Conservation (phyloP, 2,888 invertebrate species). For the Eristalis tenax region DNA sequence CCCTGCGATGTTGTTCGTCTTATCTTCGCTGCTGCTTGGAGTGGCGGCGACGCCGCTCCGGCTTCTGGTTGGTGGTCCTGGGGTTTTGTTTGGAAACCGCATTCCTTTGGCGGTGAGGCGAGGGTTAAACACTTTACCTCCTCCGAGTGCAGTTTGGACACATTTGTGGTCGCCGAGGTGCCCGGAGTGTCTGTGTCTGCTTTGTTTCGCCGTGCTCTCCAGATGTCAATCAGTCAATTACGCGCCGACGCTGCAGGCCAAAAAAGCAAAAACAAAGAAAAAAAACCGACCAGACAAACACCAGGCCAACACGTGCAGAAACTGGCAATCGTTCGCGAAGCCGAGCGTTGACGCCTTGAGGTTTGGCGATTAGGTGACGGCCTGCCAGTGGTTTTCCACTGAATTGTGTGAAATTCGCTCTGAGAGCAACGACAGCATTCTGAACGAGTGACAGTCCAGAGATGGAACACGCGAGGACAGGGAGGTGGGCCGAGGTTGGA, state of each 20-base stretch:
- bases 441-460: not conserved
- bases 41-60: not conserved
- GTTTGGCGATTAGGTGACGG: conserved; percentile 25
- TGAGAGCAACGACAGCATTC: not conserved
- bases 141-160: conserved; percentile 16
- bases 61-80: conserved; percentile 51
- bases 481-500: conserved; percentile 10
- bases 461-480: too few species aligned
- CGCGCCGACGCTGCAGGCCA: conserved; percentile 26
- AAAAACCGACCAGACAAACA: not conserved
- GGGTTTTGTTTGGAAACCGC: conserved; percentile 49
- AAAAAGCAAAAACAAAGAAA: conserved; percentile 32
- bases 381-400: conserved; percentile 3
- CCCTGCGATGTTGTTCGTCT: conserved; percentile 4
- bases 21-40: conserved; percentile 33
- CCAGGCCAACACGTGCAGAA: conserved; percentile 56
- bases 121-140: conserved; percentile 31
- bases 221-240: conserved; percentile 68
- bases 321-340: conserved; percentile 21
- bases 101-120: conserved; percentile 40
- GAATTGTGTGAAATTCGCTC: conserved; percentile 43
- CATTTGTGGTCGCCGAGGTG: conserved; percentile 47
- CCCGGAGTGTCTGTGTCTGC: conserved; percentile 7
- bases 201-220: conserved; percentile 29
- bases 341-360: conserved; percentile 49